phyloP scores from a whole-genome alignment of 2,797 vertebrate species.

The Lutjanus campechanus region DNA sequence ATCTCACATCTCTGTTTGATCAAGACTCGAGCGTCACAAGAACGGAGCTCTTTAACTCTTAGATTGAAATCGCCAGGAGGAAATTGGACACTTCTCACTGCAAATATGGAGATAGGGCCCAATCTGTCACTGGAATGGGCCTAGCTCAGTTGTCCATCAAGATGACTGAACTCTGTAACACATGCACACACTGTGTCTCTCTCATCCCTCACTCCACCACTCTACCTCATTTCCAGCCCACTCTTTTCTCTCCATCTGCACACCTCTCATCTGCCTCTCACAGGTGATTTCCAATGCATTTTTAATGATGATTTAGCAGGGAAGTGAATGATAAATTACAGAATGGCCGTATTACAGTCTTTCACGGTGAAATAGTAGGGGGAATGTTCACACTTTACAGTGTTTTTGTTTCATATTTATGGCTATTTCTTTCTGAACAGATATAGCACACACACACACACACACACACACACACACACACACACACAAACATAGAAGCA shows the following conservation, averaged over 20 bases:
- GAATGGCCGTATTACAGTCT: slow-evolving; percentile 32
- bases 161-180: slow-evolving; percentile 57
- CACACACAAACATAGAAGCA: slow-evolving; percentile 8
- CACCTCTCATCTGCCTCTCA: slow-evolving; percentile 50
- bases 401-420: slow-evolving; percentile 16
- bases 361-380: slow-evolving; percentile 22
- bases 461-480: not conserved
- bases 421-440: slow-evolving; percentile 8
- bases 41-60: slow-evolving; percentile 61
- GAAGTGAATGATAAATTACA: slow-evolving; percentile 46
- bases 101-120: slow-evolving; percentile 64
- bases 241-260: slow-evolving; percentile 43
- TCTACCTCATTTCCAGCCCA: slow-evolving; percentile 45
- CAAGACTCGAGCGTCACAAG: slow-evolving; percentile 33
- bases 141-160: slow-evolving; percentile 69
- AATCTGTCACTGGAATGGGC: slow-evolving; percentile 64
- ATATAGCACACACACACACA: slow-evolving; percentile 17
- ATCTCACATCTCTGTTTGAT: slow-evolving; percentile 60
- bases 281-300: slow-evolving; percentile 62
- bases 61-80: slow-evolving; percentile 65
- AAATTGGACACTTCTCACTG: slow-evolving; percentile 72
- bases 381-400: slow-evolving; percentile 14
- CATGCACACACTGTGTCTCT: slow-evolving; percentile 25
- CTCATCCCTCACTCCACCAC: slow-evolving; percentile 42
- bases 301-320: slow-evolving; percentile 66